A percentile compares a stretch with the other conserved stretches of the same genome.
phyloP scores from a whole-genome alignment of 2,888 invertebrate species.

The Nomada ferruginata region DNA sequence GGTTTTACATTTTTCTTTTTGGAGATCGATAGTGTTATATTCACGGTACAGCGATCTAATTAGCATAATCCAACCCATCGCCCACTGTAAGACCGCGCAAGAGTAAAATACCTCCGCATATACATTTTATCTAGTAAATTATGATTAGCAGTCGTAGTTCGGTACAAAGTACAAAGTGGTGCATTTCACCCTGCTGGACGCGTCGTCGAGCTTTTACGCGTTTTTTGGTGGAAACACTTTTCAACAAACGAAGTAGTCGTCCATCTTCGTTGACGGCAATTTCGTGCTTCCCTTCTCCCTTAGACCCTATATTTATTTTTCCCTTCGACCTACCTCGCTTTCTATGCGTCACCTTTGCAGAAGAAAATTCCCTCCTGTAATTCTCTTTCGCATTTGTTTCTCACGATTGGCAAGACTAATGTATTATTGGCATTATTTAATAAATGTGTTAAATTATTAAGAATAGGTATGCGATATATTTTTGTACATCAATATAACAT shows the following conservation, averaged over 20 bases:
- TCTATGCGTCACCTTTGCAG: background rate
- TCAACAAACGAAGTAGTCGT: constrained; percentile 3
- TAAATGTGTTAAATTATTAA: no score
- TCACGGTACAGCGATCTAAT: constrained; percentile 8
- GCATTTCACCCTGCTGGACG: constrained; percentile 7
- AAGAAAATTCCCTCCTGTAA: constrained; percentile 21
- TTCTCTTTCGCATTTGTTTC: background rate
- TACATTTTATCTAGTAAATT: constrained; percentile 40
- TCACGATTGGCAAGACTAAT: no score
- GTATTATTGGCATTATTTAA: no score
- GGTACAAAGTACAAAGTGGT: constrained; percentile 7
- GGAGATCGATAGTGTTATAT: background rate
- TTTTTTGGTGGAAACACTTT: constrained; percentile 44
- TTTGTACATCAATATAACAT: no score
- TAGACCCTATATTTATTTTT: constrained; percentile 12
- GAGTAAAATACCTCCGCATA: constrained; percentile 15
- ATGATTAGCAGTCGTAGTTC: constrained; percentile 4
- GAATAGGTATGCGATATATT: no score
- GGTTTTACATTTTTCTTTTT: background rate
- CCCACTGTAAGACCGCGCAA: background rate
- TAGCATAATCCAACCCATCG: constrained; percentile 18
- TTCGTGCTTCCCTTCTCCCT: constrained; percentile 15
- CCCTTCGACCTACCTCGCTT: background rate
- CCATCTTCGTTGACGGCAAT: constrained; percentile 24
- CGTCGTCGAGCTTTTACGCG: constrained; percentile 17